These are phyloP conservation scores for Whitmania pigra DNA, from an alignment of 1,140 invertebrate species.

Conservation along the genomic window DNA sequence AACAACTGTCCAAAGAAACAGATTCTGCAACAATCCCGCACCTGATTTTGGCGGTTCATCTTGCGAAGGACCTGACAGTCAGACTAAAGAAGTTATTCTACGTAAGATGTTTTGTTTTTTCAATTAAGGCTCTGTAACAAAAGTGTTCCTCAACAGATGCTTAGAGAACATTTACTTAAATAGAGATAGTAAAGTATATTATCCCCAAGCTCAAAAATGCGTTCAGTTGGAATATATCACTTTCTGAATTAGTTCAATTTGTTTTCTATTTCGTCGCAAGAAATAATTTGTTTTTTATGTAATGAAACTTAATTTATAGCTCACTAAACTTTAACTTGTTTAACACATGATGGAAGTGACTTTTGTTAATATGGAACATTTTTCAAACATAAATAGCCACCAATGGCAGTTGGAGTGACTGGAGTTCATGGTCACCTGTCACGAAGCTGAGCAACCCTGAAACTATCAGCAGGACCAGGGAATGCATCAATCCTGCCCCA, in stretches of 20 bases:
- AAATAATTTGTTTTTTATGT: no score
- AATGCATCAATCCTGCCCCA: constrained; percentile 54
- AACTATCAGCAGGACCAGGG: constrained; percentile 40
- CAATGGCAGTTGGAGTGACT: constrained; percentile 32
- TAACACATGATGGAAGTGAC: no score
- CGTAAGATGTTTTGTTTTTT: not conserved
- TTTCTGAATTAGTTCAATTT: no score
- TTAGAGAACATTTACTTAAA: no score
- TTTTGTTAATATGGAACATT: not conserved
- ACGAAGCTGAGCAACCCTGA: constrained; percentile 30
- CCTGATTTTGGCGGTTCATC: constrained; percentile 38
- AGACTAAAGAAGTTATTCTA: constrained; percentile 24
- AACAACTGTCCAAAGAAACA: constrained; percentile 49
- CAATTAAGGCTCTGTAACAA: no score
- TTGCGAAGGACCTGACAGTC: constrained; percentile 19
- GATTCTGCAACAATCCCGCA: constrained; percentile 41
- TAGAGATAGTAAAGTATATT: no score
- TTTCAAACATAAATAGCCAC: constrained; percentile 20
- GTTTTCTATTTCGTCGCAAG: no score
- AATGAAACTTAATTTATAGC: no score
- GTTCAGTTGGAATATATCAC: not conserved
- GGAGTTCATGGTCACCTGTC: constrained; percentile 39
- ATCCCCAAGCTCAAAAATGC: not conserved
- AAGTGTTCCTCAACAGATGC: no score
- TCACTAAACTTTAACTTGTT: no score